Percentiles rank a stretch among this genome's conserved stretches.
phyloP scores from a whole-genome alignment of 2,113 vertebrate species.

The Gymnobelideus leadbeateri region DNA sequence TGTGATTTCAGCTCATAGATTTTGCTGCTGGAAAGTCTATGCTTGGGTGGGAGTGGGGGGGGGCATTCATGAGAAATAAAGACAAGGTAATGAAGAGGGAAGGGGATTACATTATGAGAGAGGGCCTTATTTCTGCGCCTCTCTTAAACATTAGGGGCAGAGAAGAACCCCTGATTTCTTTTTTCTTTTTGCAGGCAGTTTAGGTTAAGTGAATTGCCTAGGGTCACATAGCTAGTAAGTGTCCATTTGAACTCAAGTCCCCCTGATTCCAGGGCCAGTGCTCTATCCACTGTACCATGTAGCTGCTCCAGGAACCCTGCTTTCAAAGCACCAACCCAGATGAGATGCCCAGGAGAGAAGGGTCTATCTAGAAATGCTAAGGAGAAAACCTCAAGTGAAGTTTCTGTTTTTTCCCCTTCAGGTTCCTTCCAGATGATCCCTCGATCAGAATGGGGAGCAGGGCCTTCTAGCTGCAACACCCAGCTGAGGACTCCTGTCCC shows the following conservation, averaged over 20 bases:
- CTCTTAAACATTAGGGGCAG: background rate
- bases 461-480: background rate
- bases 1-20: too few relatives aligned
- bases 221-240: too few relatives aligned
- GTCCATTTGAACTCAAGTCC: too few relatives aligned
- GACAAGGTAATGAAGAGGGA: background rate
- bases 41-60: too few relatives aligned
- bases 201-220: too few relatives aligned
- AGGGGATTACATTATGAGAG: background rate
- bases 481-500: slow-evolving; percentile 24
- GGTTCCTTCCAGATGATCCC: slow-evolving; percentile 32
- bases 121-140: background rate
- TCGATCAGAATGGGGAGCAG: slow-evolving; percentile 57
- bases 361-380: accelerated
- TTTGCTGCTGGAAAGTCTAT: too few relatives aligned
- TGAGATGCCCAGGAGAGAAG: background rate
- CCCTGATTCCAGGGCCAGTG: too few relatives aligned
- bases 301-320: background rate
- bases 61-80: too few relatives aligned
- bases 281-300: background rate
- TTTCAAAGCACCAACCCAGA: background rate
- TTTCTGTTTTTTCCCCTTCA: background rate
- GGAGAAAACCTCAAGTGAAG: accelerated
- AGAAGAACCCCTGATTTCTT: background rate
- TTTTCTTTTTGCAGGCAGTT: too few relatives aligned